Percentiles rank a stretch among this genome's conserved stretches.
phyloP scores from a whole-genome alignment of 2,888 invertebrate genomes.

The Drosophila suboccidentalis region DNA sequence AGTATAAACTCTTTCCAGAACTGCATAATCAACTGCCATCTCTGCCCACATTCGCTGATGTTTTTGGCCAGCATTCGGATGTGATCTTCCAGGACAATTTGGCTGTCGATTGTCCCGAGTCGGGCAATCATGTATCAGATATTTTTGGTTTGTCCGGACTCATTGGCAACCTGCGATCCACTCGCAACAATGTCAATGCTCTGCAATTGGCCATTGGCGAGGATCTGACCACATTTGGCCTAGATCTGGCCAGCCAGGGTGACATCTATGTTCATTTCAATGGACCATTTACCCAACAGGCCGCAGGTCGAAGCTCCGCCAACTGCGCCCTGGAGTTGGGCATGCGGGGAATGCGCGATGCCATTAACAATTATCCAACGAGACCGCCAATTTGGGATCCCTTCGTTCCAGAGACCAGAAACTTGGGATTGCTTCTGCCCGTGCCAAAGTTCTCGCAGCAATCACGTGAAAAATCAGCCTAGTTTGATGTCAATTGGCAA shows the following conservation, averaged over 20 bases:
- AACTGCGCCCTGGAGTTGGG: constrained; percentile 62
- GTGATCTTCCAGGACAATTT: constrained; percentile 32
- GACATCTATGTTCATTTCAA: constrained; percentile 73
- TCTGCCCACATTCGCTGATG: constrained; percentile 63
- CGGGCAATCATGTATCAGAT: constrained; percentile 22
- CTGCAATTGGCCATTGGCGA: constrained; percentile 55
- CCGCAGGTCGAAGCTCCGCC: constrained; percentile 53
- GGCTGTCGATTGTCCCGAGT: background rate
- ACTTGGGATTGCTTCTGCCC: constrained; percentile 50
- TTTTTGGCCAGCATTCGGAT: constrained; percentile 59
- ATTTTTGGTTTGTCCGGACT: constrained; percentile 51
- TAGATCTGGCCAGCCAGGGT: constrained; percentile 63
- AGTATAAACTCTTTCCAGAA: constrained; percentile 66
- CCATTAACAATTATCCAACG: constrained; percentile 44
- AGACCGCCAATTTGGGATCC: constrained; percentile 64
- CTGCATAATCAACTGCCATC: constrained; percentile 43
- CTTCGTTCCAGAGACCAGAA: constrained; percentile 58
- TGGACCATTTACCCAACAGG: constrained; percentile 63
- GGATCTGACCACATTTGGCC: constrained; percentile 62
- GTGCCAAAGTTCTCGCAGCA: constrained; percentile 19
- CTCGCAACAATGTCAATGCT: constrained; percentile 15
- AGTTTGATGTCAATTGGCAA: constrained; percentile 45
- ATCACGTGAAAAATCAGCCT: constrained; percentile 20
- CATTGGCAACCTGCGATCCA: constrained; percentile 33
- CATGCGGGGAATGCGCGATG: constrained; percentile 68